Percentiles rank a stretch among this genome's conserved stretches.
Evolutionary conservation across 2,888 invertebrate species (phyloP).

Genomic region (Pterostichus madidus): DNA sequence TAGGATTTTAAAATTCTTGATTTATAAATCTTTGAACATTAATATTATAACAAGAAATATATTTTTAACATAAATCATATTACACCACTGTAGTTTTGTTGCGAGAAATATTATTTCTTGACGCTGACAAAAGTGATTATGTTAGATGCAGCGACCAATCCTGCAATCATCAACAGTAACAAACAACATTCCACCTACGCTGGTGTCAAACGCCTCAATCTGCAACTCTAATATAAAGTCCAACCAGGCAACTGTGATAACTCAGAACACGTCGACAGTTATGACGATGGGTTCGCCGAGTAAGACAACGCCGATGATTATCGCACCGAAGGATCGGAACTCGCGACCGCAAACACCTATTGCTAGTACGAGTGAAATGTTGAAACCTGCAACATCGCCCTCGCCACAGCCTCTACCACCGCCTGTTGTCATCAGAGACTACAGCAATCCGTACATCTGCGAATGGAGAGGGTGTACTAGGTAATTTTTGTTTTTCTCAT

Average conservation of each 20-base stretch:
- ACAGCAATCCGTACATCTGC: constrained; percentile 85
- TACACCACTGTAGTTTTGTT: too few species aligned
- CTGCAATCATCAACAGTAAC: constrained; percentile 78
- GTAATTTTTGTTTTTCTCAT: constrained; percentile 74
- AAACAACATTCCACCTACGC: constrained; percentile 75
- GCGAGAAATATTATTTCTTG: too few species aligned
- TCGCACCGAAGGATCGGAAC: constrained; percentile 42
- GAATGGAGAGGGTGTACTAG: constrained; percentile 95
- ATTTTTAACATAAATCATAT: too few species aligned
- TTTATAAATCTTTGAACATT: too few species aligned
- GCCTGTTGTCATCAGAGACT: constrained; percentile 73
- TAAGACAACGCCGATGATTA: constrained; percentile 63
- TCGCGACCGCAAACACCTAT: constrained; percentile 49
- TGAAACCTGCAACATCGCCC: constrained; percentile 47
- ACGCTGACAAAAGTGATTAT: too few species aligned
- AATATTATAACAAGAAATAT: too few species aligned
- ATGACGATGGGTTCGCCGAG: constrained; percentile 65
- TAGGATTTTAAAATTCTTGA: too few species aligned
- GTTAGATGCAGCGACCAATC: constrained; percentile 77
- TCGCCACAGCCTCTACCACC: constrained; percentile 53
- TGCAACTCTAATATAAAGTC: constrained; percentile 68
- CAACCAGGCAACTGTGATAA: constrained; percentile 64
- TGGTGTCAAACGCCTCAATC: constrained; percentile 73
- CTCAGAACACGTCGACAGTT: constrained; percentile 68
- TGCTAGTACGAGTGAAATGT: not conserved